Evolutionary conservation across 2,888 invertebrate genomes (phyloP), one percentile per base, ranked within the genome.

Genomic region (Eugnorisma glareosa): DNA sequence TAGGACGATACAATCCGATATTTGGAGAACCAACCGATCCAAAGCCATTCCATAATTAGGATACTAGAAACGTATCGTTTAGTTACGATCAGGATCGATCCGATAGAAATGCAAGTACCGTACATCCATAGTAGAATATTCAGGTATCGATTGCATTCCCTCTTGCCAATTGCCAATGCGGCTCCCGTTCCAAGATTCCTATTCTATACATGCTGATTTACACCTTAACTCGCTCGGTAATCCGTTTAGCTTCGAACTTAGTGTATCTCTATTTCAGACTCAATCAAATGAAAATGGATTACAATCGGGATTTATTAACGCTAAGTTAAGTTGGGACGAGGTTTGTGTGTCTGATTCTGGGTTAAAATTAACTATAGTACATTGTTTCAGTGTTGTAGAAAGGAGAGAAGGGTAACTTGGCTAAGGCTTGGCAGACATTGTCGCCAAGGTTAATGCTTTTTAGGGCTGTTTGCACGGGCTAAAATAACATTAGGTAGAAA

Each of bases 231-330:
- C 71, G 45, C 59, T 51, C 63, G 69, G 63, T 84, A 86, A 84
- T 86, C 69, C 76, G 37, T 84, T 86, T 84, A 84, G 63, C 40
- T 40, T 61, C 43, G 67, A 79, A 79, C 73, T 81, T 83, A 59
- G 79, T 73, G 71, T 79, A 84, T 79, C 67, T 81, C 68, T 77
- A 51, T 70, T 75, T 75, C 75, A 77, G 81, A 75, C 67, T 74
- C 79, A 73, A 86, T 75, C 70, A 69, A 71, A 86, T 75, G 79
- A 82, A 79, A 86, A 86, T 80, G 73, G 74, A 84, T 82, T 79
- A 86, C 73, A 28, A 79, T 75, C 57, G 28, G 43, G 37, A 66
- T 69, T 54, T 75, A 73, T 69, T 75, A 51, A 43, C 24, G 63
- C 61, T 43, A 45, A 48, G 40, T 81, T 77, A 51, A 75, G 77